Base-by-base conservation (phyloP, 2,797 vertebrate species). In the Erpetoichthys calabaricus region DNA sequence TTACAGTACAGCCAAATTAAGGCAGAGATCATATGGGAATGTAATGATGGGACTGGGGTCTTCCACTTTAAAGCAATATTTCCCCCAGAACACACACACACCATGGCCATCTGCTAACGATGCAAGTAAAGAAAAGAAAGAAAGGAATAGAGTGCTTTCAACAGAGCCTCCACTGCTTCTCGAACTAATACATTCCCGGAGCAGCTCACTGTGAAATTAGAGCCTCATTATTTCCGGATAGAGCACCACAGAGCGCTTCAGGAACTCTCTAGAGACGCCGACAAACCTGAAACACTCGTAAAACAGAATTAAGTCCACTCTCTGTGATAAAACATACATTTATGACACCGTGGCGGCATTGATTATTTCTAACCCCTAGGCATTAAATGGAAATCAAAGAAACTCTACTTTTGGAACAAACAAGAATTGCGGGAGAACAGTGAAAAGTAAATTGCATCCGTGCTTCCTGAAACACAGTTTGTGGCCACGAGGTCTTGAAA, bases 241-340 rank as follows among this genome's bases (percentile, higher is more conserved):
- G 77, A 56, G 68, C 74, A 75, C 78, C 74, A 77, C 79, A 68
- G 69, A 78, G 81, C 80, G 79, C 77, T 73, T 73, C 79, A 69
- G 65, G 68, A 59, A 63, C 61, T 78, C 80, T 74, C 76, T 52
- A 2, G 77, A 75, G 80, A 67, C 76, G 65, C 70, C 68, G 75
- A 73, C 47, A 64, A 59, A 65, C n/a, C 45, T 41, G 43, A 44
- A 47, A 25, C 42, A 41, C 4, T 45, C 54, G 57, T 55, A 47
- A 59, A 58, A 42, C 45, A 50, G 49, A 55, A 62, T 59, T 56
- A 62, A 59, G 70, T 68, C 69, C 65, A 61, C 63, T 73, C 73
- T 65, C 69, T 68, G 75, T 80, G 81, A 82, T 81, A 78, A 80
- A 78, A 82, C 75, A 80, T 77, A 75, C 76, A 79, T 75, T 78